phyloP scores from a whole-genome alignment of 2,888 invertebrate genomes.

The Meandrusa payeni region DNA sequence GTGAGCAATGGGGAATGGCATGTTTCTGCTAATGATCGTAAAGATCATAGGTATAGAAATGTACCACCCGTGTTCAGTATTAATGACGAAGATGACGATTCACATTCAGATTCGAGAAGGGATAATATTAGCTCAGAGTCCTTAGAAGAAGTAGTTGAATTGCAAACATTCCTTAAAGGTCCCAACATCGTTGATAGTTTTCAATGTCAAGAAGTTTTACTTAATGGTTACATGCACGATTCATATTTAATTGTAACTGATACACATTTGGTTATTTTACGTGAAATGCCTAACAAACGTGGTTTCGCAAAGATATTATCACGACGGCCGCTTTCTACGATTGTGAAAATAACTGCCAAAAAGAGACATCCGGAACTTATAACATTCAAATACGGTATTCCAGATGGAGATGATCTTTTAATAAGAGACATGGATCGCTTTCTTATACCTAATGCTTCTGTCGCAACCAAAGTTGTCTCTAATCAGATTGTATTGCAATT shows the following conservation, averaged over 20 bases:
- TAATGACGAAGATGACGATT: conserved; percentile 87
- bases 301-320: conserved; percentile 93
- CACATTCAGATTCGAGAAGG: conserved; percentile 51
- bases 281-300: conserved; percentile 87
- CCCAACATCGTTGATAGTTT: conserved; percentile 93
- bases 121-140: conserved; percentile 82
- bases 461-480: conserved; percentile 94
- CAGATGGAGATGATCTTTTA: conserved; percentile 88
- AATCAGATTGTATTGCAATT: conserved; percentile 86
- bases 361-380: conserved; percentile 97
- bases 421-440: conserved; percentile 95
- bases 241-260: conserved; percentile 93
- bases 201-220: conserved; percentile 94
- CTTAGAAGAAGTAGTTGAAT: conserved; percentile 87
- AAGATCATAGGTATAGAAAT: conserved; percentile 93
- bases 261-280: conserved; percentile 91
- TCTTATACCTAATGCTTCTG: conserved; percentile 94
- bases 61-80: conserved; percentile 96
- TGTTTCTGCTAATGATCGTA: conserved; percentile 91
- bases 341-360: conserved; percentile 98
- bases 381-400: conserved; percentile 96
- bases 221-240: conserved; percentile 93
- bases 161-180: conserved; percentile 90
- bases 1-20: conserved; percentile 85
- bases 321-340: conserved; percentile 92